phyloP scores from a whole-genome alignment of 2,888 invertebrate genomes.

The Acrobasis suavella region DNA sequence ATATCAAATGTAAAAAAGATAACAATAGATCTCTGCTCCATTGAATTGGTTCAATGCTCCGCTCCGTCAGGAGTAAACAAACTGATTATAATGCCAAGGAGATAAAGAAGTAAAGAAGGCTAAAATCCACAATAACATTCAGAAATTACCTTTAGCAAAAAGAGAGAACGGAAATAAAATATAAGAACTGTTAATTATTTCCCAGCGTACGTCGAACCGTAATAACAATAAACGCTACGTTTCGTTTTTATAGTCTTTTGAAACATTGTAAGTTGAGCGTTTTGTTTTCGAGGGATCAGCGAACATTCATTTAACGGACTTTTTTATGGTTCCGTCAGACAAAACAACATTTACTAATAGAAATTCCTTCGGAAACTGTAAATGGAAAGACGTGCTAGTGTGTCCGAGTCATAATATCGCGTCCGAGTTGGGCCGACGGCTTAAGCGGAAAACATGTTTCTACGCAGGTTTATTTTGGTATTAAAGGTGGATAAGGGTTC shows the following conservation, averaged over 20 bases:
- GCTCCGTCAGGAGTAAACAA: too few relatives aligned
- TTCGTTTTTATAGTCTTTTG: conserved; percentile 61
- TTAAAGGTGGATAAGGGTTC: conserved; percentile 42
- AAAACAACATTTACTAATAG: conserved; percentile 73
- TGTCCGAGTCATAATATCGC: conserved; percentile 72
- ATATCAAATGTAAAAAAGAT: too few relatives aligned
- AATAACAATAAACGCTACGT: conserved; percentile 57
- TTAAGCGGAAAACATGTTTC: conserved; percentile 61
- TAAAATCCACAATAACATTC: too few relatives aligned
- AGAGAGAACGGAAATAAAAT: conserved; percentile 31
- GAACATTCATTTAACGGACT: conserved; percentile 70
- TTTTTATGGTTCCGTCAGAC: conserved; percentile 72
- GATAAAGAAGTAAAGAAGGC: neutral
- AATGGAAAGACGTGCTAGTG: conserved; percentile 74
- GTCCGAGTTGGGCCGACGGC: conserved; percentile 59
- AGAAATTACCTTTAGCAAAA: neutral
- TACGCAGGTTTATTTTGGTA: conserved; percentile 52
- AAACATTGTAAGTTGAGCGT: conserved; percentile 63
- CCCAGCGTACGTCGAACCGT: conserved; percentile 48
- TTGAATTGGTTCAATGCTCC: too few relatives aligned
- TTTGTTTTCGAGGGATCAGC: conserved; percentile 60
- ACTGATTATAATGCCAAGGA: neutral
- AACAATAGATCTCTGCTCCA: too few relatives aligned
- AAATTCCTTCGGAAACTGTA: conserved; percentile 73
- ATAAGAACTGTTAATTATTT: conserved; percentile 55